Evolutionary conservation across 2,797 vertebrate species (phyloP).

Genomic region (Diplodus sargus): DNA sequence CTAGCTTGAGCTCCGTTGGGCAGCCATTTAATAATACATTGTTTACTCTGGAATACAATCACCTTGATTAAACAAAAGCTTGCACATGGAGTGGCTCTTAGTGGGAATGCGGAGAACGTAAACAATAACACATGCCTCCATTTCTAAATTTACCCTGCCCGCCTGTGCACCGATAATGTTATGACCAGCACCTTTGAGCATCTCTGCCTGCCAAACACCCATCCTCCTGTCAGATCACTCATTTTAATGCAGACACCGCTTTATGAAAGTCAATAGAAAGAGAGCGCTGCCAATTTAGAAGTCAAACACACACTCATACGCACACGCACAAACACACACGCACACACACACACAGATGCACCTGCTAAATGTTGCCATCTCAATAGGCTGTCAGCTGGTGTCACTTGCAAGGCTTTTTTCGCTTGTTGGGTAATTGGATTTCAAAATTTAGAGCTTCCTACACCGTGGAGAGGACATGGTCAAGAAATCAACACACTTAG

Average conservation of each 20-base stretch:
- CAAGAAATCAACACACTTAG: conserved; percentile 40
- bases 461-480: conserved; percentile 20
- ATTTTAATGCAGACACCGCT: conserved; percentile 36
- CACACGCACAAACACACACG: not conserved
- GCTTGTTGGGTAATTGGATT: conserved; percentile 66
- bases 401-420: conserved; percentile 55
- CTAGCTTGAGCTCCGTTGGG: conserved; percentile 9
- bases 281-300: conserved; percentile 48
- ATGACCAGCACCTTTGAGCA: conserved; percentile 17
- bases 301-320: conserved; percentile 20
- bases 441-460: conserved; percentile 55
- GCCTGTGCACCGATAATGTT: conserved; percentile 27
- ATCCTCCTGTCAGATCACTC: conserved; percentile 45
- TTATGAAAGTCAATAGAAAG: conserved; percentile 50
- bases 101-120: conserved; percentile 9
- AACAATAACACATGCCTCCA: conserved; percentile 12
- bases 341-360: conserved; percentile 6
- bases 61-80: conserved; percentile 31
- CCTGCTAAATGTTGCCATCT: conserved; percentile 67
- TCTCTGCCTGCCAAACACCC: conserved; percentile 38
- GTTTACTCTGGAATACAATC: conserved; percentile 26
- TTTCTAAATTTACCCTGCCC: conserved; percentile 14
- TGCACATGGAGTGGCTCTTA: conserved; percentile 6
- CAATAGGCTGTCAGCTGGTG: conserved; percentile 59
- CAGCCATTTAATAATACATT: conserved; percentile 14